Conservation (phyloP, 2,113 vertebrate genomes). For the Cyphomyrus discorhynchus region DNA sequence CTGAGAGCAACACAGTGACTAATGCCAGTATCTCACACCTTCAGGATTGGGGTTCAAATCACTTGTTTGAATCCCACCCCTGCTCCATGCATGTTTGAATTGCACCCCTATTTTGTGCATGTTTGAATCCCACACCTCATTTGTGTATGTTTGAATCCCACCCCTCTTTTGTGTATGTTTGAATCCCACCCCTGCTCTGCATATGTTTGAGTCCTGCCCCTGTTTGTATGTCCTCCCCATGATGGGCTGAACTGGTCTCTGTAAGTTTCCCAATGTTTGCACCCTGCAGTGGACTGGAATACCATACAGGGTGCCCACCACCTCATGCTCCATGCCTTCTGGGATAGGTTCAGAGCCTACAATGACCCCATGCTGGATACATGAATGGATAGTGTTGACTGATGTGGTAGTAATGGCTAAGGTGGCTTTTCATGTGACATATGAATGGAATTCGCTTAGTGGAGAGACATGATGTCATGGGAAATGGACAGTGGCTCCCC, state of each 20-base stretch:
- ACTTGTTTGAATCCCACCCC: not conserved
- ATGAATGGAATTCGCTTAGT: slow-evolving; percentile 26
- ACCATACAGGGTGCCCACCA: not conserved
- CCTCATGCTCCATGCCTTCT: not conserved
- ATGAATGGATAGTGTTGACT: not conserved
- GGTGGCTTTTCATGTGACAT: slow-evolving; percentile 19
- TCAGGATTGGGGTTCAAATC: not conserved
- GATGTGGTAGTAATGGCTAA: not conserved
- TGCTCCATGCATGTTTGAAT: not conserved
- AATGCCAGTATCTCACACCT: not conserved
- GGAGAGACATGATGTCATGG: slow-evolving; percentile 26
- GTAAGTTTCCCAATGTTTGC: not conserved
- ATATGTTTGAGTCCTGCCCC: not conserved
- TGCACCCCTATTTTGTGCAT: not conserved
- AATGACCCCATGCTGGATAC: not conserved
- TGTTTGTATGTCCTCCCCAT: not conserved
- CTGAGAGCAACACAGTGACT: not conserved
- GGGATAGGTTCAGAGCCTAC: not conserved
- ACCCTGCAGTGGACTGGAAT: not conserved
- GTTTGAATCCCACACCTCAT: too few species aligned
- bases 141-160: not conserved
- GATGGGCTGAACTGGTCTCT: not conserved
- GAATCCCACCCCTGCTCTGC: not conserved
- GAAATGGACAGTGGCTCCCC: slow-evolving; percentile 28
- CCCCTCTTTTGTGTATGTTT: not conserved